Base-by-base conservation (phyloP, 2,113 vertebrate genomes). In the Gasterosteus aculeatus region DNA sequence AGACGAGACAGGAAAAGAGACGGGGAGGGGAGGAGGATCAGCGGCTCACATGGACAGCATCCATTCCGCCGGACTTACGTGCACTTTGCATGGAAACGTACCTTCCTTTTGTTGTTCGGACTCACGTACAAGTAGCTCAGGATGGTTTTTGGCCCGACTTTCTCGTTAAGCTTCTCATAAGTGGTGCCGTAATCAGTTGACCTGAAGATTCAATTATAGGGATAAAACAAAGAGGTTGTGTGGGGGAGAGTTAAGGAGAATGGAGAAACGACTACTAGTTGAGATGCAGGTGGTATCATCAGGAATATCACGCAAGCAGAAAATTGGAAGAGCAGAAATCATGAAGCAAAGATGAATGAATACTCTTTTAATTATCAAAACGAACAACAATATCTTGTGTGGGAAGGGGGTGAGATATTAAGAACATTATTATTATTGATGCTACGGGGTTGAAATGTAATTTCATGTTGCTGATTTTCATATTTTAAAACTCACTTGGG, bases 151-250 rank as follows among this genome's bases (percentile, higher is more conserved):
- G 94, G 91, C 22, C 97, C 97, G 35, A 97, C 95, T 95, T 96
- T 97, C 78, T 98, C 96, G 75, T 98, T 98, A 81, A 98, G 88
- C 83, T 98, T 98, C 91, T 97, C 97, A 57, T 98, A 98, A 0
- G 96, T 98, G 78, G 96, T 96, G 86, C 97, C 97, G 82, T 97
- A 97, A 94, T 98, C 96, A 4, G 96, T 98, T 92, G 97, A 98
- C 94, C 97, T 98, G 89, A 87, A 95, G 22, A 97, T 95, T 91
- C 84, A 95, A 95, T 92, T 91, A 87, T 68, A 87, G 85, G 88
- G 58, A 88, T 86, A 90, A 88, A 86, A 47, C 94, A 89, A 85
- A 87, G 31, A 65, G 68, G 42, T 81, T 86, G 70, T 62, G 70
- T 62, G 59, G 49, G 51, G 41, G 57, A 60, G 67, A 70, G 39